Percentiles rank a stretch among this genome's conserved stretches.
These are phyloP conservation scores for Entomobrya proxima DNA, from an alignment of 2,888 invertebrate species.

Conservation along the genomic window DNA sequence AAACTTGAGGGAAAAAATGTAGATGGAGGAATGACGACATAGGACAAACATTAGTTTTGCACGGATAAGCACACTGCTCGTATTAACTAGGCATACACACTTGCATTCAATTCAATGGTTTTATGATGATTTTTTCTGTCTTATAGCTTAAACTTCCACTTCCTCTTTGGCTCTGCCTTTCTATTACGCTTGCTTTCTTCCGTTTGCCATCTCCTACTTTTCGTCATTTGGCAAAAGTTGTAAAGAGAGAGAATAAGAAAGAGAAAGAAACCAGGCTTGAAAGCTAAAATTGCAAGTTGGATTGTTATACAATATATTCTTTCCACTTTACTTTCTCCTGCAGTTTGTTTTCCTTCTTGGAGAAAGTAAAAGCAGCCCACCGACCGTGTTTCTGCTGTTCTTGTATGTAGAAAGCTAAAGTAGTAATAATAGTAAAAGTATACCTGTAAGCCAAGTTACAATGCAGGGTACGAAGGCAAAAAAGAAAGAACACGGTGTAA, in stretches of 20 bases:
- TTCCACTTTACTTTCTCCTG: slow-evolving; percentile 1
- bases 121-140: background rate
- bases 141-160: background rate
- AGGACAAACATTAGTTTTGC: no score
- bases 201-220: background rate
- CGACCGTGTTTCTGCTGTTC: no score
- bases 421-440: background rate
- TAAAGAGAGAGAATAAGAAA: no score
- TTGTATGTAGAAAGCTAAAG: background rate
- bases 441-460: background rate
- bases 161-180: background rate
- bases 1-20: no score
- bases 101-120: slow-evolving; percentile 8
- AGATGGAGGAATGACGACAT: no score
- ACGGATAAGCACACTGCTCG: no score
- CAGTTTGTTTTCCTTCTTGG: background rate
- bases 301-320: no score
- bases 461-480: background rate
- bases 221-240: background rate
- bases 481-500: slow-evolving; percentile 21
- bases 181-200: background rate
- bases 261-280: background rate
- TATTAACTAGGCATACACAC: background rate
- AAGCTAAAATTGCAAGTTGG: background rate
- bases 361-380: no score